phyloP scores from a whole-genome alignment of 2,888 invertebrate species.

The Drosophila kanekoi region DNA sequence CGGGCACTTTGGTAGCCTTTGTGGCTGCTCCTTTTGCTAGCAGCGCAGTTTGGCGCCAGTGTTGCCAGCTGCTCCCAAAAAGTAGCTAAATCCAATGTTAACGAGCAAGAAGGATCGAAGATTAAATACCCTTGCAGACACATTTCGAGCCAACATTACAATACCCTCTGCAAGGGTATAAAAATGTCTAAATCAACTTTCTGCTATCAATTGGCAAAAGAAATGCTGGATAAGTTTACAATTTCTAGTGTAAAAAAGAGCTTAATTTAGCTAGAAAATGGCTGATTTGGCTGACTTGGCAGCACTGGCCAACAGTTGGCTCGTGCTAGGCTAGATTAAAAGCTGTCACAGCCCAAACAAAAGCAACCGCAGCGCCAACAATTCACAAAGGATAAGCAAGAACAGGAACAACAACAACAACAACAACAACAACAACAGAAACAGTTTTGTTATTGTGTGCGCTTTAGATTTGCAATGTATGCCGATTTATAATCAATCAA shows the following conservation, averaged over 20 bases:
- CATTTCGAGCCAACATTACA: too few relatives aligned
- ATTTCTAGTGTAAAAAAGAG: too few relatives aligned
- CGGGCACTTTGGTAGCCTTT: conserved; percentile 64
- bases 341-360: conserved; percentile 81
- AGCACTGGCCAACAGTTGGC: conserved; percentile 26
- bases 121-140: too few relatives aligned
- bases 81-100: too few relatives aligned
- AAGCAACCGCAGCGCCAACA: conserved; percentile 72
- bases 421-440: conserved; percentile 21
- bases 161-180: too few relatives aligned
- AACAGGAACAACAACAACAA: conserved; percentile 25
- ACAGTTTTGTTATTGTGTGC: conserved; percentile 72
- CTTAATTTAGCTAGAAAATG: too few relatives aligned
- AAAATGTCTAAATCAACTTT: too few relatives aligned
- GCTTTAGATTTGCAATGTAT: conserved; percentile 83
- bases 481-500: conserved; percentile 84
- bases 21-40: conserved; percentile 44
- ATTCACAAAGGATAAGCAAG: conserved; percentile 71
- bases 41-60: conserved; percentile 12
- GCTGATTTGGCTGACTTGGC: too few relatives aligned
- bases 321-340: conserved; percentile 77
- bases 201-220: too few relatives aligned
- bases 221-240: too few relatives aligned
- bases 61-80: too few relatives aligned
- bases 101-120: too few relatives aligned